A percentile compares a stretch with the other conserved stretches of the same genome.
phyloP scores from a whole-genome alignment of 1,140 invertebrate species.

The Drosophila fuyamai region DNA sequence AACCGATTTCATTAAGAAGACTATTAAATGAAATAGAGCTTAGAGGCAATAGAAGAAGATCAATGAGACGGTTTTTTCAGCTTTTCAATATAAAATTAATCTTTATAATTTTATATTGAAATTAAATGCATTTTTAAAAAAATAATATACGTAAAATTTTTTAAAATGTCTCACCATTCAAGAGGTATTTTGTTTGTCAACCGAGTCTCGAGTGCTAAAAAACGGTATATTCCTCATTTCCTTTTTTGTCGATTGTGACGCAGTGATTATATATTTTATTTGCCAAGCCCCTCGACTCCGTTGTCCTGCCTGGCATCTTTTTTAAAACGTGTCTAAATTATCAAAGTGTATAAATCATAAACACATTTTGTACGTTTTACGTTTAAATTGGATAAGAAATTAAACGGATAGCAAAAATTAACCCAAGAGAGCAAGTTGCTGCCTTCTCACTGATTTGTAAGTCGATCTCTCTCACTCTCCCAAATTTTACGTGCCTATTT shows the following conservation, averaged over 20 bases:
- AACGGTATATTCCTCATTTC: neutral
- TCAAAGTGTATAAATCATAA: conserved; percentile 16
- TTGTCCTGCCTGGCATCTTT: conserved; percentile 1
- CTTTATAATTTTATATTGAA: too few species aligned
- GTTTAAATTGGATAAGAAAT: conserved; percentile 13
- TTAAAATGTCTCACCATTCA: neutral
- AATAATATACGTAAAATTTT: neutral
- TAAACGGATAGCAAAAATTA: conserved; percentile 9
- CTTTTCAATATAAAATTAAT: neutral
- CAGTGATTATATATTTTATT: conserved; percentile 6
- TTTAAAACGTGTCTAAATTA: conserved; percentile 34
- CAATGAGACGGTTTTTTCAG: neutral
- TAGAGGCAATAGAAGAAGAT: too few species aligned
- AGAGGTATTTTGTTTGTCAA: neutral
- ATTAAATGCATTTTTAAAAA: neutral
- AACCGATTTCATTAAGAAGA: too few species aligned
- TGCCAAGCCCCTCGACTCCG: neutral
- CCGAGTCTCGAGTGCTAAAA: neutral
- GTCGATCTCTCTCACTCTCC: conserved; percentile 17
- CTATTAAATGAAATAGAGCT: too few species aligned
- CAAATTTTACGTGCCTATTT: conserved; percentile 11
- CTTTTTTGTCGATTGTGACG: neutral
- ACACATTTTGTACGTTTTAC: neutral
- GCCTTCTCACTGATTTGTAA: conserved; percentile 45
- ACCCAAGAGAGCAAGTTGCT: conserved; percentile 16